These are phyloP conservation scores for Episyrphus balteatus DNA, from an alignment of 1,140 invertebrate species.

Conservation along the genomic window DNA sequence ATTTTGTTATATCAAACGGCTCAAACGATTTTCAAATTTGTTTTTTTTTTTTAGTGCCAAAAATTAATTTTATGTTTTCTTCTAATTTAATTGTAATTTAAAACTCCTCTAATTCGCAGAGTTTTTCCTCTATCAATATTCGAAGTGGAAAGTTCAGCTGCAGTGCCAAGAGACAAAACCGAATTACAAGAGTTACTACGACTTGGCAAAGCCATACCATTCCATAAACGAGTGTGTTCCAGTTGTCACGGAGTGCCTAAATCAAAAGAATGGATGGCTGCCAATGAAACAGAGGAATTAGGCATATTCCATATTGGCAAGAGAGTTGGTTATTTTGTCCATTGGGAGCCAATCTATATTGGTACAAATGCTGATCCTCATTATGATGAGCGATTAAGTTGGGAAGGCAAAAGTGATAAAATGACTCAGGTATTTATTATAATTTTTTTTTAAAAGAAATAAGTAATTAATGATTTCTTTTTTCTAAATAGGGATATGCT, in stretches of 20 bases:
- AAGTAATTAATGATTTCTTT: neutral
- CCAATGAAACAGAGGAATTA: conserved; percentile 53
- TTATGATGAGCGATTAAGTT: conserved; percentile 78
- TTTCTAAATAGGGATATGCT: conserved; percentile 43
- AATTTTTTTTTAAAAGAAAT: neutral
- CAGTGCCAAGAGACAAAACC: conserved; percentile 62
- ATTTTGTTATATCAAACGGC: too few relatives aligned
- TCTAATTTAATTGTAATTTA: too few relatives aligned
- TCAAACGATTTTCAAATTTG: too few relatives aligned
- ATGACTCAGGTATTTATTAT: conserved; percentile 74
- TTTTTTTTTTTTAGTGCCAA: too few relatives aligned
- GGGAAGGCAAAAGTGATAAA: conserved; percentile 85
- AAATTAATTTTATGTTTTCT: too few relatives aligned
- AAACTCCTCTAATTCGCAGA: conserved; percentile 15
- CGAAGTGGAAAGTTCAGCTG: conserved; percentile 28
- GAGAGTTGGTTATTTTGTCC: conserved; percentile 61
- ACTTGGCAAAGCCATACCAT: conserved; percentile 70
- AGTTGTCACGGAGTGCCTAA: conserved; percentile 81
- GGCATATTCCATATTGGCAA: conserved; percentile 78
- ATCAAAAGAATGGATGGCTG: conserved; percentile 68
- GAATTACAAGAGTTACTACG: conserved; percentile 63
- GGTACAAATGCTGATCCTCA: conserved; percentile 76
- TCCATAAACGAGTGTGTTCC: conserved; percentile 81
- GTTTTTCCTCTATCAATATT: conserved; percentile 35
- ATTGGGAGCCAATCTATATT: conserved; percentile 87